Evolutionary conservation across 1,140 invertebrate genomes (phyloP).

Genomic region (Zophobas morio): DNA sequence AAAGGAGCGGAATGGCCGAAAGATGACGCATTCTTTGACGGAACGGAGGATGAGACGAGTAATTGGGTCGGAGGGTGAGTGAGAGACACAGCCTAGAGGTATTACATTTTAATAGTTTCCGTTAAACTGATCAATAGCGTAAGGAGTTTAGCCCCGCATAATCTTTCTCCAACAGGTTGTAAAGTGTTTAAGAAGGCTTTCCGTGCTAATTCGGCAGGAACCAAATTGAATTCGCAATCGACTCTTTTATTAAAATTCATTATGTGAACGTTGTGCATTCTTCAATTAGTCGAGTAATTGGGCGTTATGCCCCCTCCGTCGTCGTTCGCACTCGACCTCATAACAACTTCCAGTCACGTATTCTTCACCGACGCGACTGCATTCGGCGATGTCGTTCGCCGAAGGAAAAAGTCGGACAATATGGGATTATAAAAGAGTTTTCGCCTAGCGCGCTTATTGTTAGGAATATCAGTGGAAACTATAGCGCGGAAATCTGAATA

Average conservation of each 20-base stretch:
- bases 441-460: conserved; percentile 26
- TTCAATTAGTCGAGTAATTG: conserved; percentile 45
- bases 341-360: conserved; percentile 42
- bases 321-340: background rate
- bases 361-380: conserved; percentile 34
- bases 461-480: conserved; percentile 32
- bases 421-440: conserved; percentile 41
- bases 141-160: conserved; percentile 16
- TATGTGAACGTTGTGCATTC: conserved; percentile 41
- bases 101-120: conserved; percentile 43
- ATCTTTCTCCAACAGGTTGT: conserved; percentile 42
- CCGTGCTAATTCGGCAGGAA: background rate
- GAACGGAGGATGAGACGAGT: background rate
- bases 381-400: conserved; percentile 31
- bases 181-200: conserved; percentile 22
- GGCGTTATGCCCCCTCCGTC: conserved; percentile 21
- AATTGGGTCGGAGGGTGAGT: background rate
- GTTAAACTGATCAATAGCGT: conserved; percentile 33
- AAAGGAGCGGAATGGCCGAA: background rate
- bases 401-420: conserved; percentile 37
- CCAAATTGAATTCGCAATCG: conserved; percentile 39
- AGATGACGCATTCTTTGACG: background rate
- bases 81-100: background rate
- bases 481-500: conserved; percentile 29
- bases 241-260: conserved; percentile 44